Conservation (phyloP, 2,888 invertebrate species). For the Drosophila formosana region DNA sequence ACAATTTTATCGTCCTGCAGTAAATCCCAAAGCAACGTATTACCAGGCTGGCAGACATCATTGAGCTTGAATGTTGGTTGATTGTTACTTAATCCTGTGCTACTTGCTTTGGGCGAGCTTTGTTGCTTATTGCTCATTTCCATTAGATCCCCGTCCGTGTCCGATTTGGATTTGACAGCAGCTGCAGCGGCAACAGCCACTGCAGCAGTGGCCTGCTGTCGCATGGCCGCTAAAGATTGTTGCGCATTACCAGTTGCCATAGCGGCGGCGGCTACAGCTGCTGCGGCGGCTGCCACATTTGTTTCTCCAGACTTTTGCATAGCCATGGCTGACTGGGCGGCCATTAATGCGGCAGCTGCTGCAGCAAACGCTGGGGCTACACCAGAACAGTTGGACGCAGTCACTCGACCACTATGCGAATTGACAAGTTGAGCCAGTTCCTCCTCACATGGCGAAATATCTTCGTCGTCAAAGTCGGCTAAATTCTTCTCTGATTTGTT, state of each 20-base stretch:
- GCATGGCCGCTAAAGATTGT: slow-evolving; percentile 71
- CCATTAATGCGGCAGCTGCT: slow-evolving; percentile 82
- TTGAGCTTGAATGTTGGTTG: slow-evolving; percentile 83
- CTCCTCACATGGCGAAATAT: slow-evolving; percentile 95
- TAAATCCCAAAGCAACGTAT: slow-evolving; percentile 97
- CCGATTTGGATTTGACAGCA: slow-evolving; percentile 69
- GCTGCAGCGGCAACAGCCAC: slow-evolving; percentile 68
- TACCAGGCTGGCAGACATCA: slow-evolving; percentile 95
- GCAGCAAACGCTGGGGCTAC: slow-evolving; percentile 83
- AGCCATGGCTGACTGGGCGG: slow-evolving; percentile 81
- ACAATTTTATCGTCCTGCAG: slow-evolving; percentile 96
- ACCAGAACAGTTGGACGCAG: slow-evolving; percentile 81
- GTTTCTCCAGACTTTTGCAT: slow-evolving; percentile 77
- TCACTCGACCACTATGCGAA: slow-evolving; percentile 79
- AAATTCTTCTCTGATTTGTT: slow-evolving; percentile 97
- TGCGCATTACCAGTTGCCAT: slow-evolving; percentile 78
- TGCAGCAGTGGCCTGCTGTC: slow-evolving; percentile 67
- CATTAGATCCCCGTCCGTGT: slow-evolving; percentile 73
- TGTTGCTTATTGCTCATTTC: slow-evolving; percentile 62
- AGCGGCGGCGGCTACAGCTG: slow-evolving; percentile 77
- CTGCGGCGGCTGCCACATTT: slow-evolving; percentile 78
- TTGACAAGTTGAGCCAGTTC: slow-evolving; percentile 92
- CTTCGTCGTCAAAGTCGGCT: slow-evolving; percentile 97
- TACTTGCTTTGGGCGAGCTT: slow-evolving; percentile 56
- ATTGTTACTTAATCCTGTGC: slow-evolving; percentile 33